phyloP scores from a whole-genome alignment of 2,888 invertebrate species.

The Drosophila demipolita region DNA sequence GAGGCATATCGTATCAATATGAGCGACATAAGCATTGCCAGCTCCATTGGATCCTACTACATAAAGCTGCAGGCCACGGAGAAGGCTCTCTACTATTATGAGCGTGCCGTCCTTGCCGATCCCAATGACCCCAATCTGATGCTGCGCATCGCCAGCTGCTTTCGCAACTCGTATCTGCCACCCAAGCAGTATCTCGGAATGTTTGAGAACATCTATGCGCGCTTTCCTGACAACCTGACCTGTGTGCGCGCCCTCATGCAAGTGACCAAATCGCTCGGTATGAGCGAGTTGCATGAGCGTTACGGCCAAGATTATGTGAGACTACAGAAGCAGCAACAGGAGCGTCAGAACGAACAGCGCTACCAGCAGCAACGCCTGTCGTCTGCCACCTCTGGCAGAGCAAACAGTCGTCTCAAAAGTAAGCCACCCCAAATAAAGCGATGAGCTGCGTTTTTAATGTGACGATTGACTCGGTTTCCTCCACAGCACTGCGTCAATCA shows the following conservation, averaged over 20 bases:
- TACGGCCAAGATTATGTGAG: conserved; percentile 94
- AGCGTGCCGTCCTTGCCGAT: conserved; percentile 91
- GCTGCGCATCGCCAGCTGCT: conserved; percentile 93
- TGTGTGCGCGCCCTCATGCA: conserved; percentile 90
- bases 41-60: conserved; percentile 95
- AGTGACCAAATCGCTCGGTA: conserved; percentile 88
- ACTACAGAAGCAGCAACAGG: conserved; percentile 84
- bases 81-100: conserved; percentile 93
- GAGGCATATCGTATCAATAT: conserved; percentile 84
- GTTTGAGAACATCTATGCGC: conserved; percentile 88
- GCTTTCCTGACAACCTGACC: conserved; percentile 97
- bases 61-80: conserved; percentile 95
- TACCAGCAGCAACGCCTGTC: conserved; percentile 79
- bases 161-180: conserved; percentile 90
- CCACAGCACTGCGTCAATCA: conserved; percentile 60
- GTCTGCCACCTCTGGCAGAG: conserved; percentile 70
- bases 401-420: conserved; percentile 70
- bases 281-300: conserved; percentile 92
- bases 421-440: not conserved
- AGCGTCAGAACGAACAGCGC: conserved; percentile 79
- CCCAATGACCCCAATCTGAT: conserved; percentile 94
- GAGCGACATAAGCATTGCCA: conserved; percentile 88
- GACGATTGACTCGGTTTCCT: not conserved
- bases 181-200: conserved; percentile 85
- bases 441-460: not conserved